A percentile compares a stretch with the other conserved stretches of the same genome.
Conservation (phyloP, 1,140 invertebrate genomes). For the Platorchestia sp. region DNA sequence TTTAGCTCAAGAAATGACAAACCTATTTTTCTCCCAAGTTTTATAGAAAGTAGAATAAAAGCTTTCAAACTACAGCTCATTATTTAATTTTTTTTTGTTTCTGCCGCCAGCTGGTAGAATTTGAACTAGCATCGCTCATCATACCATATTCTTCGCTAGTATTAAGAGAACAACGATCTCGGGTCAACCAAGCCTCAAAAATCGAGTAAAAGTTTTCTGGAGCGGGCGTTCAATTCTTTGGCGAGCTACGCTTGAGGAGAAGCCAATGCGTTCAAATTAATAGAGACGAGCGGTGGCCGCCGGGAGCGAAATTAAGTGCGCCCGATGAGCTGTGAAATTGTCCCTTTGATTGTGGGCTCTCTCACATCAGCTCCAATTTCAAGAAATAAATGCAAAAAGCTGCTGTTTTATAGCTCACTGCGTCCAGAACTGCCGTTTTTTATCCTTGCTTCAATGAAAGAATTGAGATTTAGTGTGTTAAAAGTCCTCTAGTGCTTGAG, state of each 20-base stretch:
- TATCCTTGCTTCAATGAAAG: not conserved
- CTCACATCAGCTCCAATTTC: conserved; percentile 41
- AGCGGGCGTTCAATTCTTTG: not conserved
- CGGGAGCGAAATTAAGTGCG: conserved; percentile 42
- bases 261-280: conserved; percentile 32
- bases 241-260: not conserved
- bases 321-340: conserved; percentile 51
- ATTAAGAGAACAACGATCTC: not conserved
- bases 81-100: not conserved
- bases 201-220: not conserved
- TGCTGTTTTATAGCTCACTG: not conserved
- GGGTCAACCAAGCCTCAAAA: not conserved
- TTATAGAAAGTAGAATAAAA: too few relatives aligned
- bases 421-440: not conserved
- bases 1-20: too few relatives aligned
- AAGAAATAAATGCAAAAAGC: conserved; percentile 52
- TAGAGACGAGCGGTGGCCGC: not conserved
- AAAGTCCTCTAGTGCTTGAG: not conserved
- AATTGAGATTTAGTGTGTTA: not conserved
- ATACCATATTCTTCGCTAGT: not conserved
- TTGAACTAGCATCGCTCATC: not conserved
- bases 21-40: too few relatives aligned
- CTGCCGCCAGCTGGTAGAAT: not conserved
- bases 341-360: not conserved
- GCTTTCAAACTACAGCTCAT: not conserved